Percentiles rank a stretch among this genome's conserved stretches.
Evolutionary conservation across 2,888 invertebrate genomes (phyloP).

Genomic region (Mesorhabditis sp.): DNA sequence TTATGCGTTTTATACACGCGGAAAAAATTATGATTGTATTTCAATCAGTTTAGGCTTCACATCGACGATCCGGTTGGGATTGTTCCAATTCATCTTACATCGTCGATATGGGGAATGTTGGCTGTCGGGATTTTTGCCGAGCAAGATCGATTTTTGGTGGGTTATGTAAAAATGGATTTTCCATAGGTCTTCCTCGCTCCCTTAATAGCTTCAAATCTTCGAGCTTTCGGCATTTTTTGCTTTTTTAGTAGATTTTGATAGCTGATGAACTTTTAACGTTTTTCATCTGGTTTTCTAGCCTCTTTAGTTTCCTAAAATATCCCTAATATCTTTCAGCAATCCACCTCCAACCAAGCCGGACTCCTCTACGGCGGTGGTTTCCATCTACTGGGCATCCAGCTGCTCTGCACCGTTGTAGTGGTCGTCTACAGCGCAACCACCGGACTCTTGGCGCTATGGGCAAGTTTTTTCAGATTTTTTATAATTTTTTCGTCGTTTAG

Average conservation of each 20-base stretch:
- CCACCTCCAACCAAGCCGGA: conserved; percentile 31
- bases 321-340: conserved; percentile 8
- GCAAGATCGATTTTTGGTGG: conserved; percentile 49
- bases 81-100: conserved; percentile 44
- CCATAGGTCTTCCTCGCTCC: background rate
- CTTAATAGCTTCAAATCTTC: background rate
- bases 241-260: background rate
- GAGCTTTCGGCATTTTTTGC: background rate
- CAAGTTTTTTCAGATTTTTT: conserved; percentile 23
- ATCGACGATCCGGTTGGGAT: conserved; percentile 48
- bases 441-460: conserved; percentile 55
- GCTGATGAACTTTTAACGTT: background rate
- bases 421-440: conserved; percentile 50
- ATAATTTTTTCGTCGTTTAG: conserved; percentile 17
- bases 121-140: conserved; percentile 59
- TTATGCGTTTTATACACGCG: background rate
- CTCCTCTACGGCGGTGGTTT: conserved; percentile 49
- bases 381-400: conserved; percentile 57
- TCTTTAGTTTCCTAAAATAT: background rate
- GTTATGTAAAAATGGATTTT: background rate
- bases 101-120: conserved; percentile 58
- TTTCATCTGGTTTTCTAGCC: background rate
- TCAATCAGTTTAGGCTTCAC: conserved; percentile 16
- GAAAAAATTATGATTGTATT: background rate
- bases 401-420: conserved; percentile 49